Percentiles rank a stretch among this genome's conserved stretches.
Evolutionary conservation across 2,797 vertebrate genomes (phyloP).

Genomic region (Manis pentadactyla): DNA sequence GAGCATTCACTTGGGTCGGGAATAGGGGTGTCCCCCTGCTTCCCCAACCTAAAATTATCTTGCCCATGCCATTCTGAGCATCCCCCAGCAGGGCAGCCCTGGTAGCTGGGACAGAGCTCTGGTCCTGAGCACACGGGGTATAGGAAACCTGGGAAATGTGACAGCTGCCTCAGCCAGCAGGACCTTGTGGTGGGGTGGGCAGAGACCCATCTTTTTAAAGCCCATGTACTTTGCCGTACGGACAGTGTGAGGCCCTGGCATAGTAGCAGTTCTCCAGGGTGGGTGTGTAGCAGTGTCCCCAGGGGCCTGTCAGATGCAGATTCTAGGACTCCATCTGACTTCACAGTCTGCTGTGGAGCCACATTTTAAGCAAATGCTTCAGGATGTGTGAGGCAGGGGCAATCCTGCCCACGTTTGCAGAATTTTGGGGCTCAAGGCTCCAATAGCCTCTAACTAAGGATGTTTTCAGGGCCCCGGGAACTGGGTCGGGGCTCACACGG

Average conservation of each 20-base stretch:
- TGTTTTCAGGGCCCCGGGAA: background rate
- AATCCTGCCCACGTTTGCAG: background rate
- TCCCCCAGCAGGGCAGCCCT: background rate
- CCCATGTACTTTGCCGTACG: background rate
- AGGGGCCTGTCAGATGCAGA: background rate
- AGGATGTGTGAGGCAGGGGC: background rate
- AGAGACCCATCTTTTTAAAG: background rate
- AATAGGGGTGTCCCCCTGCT: background rate
- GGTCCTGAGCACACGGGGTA: rapidly evolving
- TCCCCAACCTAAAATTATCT: rapidly evolving
- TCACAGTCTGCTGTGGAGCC: background rate
- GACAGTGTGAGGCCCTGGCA: background rate
- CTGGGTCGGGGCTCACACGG: rapidly evolving
- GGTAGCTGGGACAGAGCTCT: background rate
- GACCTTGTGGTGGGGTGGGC: background rate
- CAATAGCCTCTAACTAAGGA: background rate
- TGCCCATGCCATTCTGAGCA: rapidly evolving
- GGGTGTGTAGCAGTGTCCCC: rapidly evolving
- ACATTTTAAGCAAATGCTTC: rapidly evolving
- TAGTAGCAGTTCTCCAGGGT: rapidly evolving
- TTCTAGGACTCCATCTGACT: rapidly evolving
- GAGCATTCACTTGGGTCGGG: rapidly evolving
- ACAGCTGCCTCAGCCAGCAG: background rate
- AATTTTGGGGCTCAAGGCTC: background rate
- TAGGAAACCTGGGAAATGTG: background rate